Evolutionary conservation across 2,888 invertebrate species (phyloP).

Genomic region (Drosophila recens): DNA sequence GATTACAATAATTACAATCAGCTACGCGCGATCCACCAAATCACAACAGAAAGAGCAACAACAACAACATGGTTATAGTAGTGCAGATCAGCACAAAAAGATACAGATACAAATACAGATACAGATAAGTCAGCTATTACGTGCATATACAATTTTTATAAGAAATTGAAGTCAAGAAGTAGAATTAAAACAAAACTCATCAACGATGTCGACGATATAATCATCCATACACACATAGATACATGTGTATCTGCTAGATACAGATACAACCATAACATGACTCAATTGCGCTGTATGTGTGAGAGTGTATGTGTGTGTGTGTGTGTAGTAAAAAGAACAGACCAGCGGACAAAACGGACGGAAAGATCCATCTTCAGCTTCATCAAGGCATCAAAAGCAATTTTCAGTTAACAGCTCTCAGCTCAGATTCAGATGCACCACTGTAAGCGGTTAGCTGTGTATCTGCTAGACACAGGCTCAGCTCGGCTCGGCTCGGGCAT

Average conservation of each 20-base stretch:
- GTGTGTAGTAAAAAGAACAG: constrained; percentile 33
- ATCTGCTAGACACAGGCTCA: constrained; percentile 32
- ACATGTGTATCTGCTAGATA: constrained; percentile 35
- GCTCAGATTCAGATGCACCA: constrained; percentile 43
- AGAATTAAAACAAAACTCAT: constrained; percentile 81
- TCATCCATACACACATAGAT: constrained; percentile 8
- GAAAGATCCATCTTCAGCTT: constrained; percentile 70
- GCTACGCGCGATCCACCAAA: constrained; percentile 82
- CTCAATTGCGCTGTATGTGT: constrained; percentile 49
- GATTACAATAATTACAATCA: constrained; percentile 84
- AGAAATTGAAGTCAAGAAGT: constrained; percentile 79
- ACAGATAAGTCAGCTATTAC: constrained; percentile 61
- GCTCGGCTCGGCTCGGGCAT: constrained; percentile 21
- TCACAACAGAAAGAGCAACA: constrained; percentile 55
- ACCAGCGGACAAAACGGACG: constrained; percentile 51
- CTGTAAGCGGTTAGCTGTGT: constrained; percentile 50
- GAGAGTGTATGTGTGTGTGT: too few relatives aligned
- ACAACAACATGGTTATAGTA: constrained; percentile 15
- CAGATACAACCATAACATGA: constrained; percentile 47
- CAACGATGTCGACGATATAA: constrained; percentile 58
- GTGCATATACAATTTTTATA: constrained; percentile 77
- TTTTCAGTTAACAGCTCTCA: constrained; percentile 72
- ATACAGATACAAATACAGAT: constrained; percentile 41
- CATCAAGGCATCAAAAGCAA: constrained; percentile 66
- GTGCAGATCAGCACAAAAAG: constrained; percentile 26